Evolutionary conservation across 2,113 vertebrate species (phyloP).

Genomic region (Desmodus rotundus): DNA sequence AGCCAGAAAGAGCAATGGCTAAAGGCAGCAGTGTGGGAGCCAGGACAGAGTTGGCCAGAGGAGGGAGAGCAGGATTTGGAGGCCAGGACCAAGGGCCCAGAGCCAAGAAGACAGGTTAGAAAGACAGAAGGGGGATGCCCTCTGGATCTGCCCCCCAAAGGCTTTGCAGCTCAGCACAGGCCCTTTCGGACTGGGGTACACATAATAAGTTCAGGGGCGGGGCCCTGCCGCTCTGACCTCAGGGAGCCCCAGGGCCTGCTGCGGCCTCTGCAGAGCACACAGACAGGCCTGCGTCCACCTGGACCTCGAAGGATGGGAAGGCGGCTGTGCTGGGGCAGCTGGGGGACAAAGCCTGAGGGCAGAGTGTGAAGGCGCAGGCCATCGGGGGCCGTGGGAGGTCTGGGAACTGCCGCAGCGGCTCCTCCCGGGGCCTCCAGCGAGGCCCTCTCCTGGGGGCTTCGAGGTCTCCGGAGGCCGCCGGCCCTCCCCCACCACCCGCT

Average conservation of each 20-base stretch:
- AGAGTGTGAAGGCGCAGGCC: background rate
- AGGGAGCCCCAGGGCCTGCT: background rate
- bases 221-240: background rate
- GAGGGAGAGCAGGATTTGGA: background rate
- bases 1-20: background rate
- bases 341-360: background rate
- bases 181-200: background rate
- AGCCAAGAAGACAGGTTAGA: no score
- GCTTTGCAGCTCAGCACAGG: background rate
- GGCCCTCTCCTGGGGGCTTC: background rate
- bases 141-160: background rate
- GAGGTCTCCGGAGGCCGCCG: background rate
- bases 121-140: no score
- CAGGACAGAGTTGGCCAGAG: background rate
- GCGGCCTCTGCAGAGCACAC: fast-evolving
- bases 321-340: background rate
- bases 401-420: background rate
- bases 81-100: background rate
- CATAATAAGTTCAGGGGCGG: fast-evolving
- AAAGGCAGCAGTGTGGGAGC: background rate
- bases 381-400: background rate
- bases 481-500: background rate
- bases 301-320: background rate
- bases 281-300: background rate
- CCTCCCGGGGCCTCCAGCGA: background rate